Conservation (phyloP, 2,888 invertebrate genomes). For the Cloeon dipterum region DNA sequence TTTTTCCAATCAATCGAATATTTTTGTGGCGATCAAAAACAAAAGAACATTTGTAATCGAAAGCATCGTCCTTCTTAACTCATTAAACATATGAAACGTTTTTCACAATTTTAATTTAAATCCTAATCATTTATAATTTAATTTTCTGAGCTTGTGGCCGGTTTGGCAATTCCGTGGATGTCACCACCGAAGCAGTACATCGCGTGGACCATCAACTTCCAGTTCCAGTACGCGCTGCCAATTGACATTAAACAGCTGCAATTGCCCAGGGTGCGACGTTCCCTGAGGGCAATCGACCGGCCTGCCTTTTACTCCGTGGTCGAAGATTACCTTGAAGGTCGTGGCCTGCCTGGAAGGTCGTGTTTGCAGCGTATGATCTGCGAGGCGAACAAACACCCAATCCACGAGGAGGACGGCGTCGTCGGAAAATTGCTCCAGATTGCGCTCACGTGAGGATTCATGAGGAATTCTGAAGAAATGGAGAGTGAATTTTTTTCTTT, state of each 20-base stretch:
- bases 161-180: constrained; percentile 30
- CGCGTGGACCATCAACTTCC: constrained; percentile 33
- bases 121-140: not conserved
- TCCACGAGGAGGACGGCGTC: constrained; percentile 43
- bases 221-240: constrained; percentile 35
- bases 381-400: constrained; percentile 43
- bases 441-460: constrained; percentile 38
- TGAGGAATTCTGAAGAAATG: too few species aligned
- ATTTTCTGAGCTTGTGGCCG: constrained; percentile 12
- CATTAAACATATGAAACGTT: too few species aligned
- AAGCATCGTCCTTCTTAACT: too few species aligned
- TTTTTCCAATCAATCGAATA: too few species aligned
- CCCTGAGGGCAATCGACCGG: constrained; percentile 4
- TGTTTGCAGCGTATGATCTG: constrained; percentile 55
- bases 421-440: constrained; percentile 53
- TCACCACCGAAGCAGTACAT: constrained; percentile 22
- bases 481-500: too few species aligned
- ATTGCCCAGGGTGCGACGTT: not conserved
- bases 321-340: constrained; percentile 10
- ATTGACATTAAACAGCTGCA: constrained; percentile 18
- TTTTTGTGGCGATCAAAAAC: too few species aligned
- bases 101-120: too few species aligned
- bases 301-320: constrained; percentile 2
- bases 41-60: too few species aligned
- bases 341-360: constrained; percentile 36